Evolutionary conservation across 37 sponge, comb jelly and placozoan genomes (phyloP).

Genomic region (Spongia lamella): DNA sequence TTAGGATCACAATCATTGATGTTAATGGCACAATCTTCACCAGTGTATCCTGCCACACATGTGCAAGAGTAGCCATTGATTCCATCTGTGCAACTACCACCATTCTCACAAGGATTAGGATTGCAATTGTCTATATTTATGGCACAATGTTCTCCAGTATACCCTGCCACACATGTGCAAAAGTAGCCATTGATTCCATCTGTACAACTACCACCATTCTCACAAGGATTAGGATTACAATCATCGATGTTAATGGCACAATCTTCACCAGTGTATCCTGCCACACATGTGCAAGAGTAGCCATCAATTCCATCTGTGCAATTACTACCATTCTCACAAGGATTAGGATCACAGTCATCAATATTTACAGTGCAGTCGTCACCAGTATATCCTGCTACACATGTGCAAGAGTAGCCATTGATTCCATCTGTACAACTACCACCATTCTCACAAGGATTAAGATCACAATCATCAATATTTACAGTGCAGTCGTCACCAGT

Average conservation of each 20-base stretch:
- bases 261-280: constrained; percentile 35
- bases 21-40: constrained; percentile 22
- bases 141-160: background rate
- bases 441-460: constrained; percentile 40
- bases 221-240: constrained; percentile 23
- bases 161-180: constrained; percentile 16
- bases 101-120: constrained; percentile 44
- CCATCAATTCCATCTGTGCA: background rate
- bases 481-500: constrained; percentile 11
- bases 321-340: constrained; percentile 12
- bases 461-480: constrained; percentile 25
- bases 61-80: constrained; percentile 28
- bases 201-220: constrained; percentile 24
- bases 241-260: constrained; percentile 55
- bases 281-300: constrained; percentile 10
- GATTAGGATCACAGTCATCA: constrained; percentile 5
- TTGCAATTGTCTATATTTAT: background rate
- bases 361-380: constrained; percentile 14
- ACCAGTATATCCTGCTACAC: constrained; percentile 24
- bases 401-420: constrained; percentile 10
- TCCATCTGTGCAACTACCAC: constrained; percentile 32
- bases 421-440: constrained; percentile 46
- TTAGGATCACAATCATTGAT: constrained; percentile 24
- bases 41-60: constrained; percentile 38
- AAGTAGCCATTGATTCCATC: constrained; percentile 16